Evolutionary conservation across 2,888 invertebrate genomes (phyloP).

Genomic region (Ichneumoninae sp.): DNA sequence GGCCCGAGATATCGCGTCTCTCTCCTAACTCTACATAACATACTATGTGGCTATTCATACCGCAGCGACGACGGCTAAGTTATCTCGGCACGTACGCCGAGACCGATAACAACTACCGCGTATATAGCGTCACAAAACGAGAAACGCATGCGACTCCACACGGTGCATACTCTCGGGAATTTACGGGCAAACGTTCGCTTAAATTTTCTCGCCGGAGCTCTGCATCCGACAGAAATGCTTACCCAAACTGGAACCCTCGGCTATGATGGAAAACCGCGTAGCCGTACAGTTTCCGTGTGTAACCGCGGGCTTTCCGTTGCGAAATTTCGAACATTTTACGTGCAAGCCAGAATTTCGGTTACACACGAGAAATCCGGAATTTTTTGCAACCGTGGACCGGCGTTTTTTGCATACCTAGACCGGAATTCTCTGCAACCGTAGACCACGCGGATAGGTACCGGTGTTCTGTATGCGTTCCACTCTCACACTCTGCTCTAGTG

Average conservation of each 20-base stretch:
- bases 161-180: not conserved
- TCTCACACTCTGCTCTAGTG: not conserved
- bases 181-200: conserved; percentile 1
- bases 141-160: conserved; percentile 1
- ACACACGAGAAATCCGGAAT: not conserved
- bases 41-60: conserved; percentile 25
- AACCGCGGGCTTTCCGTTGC: not conserved
- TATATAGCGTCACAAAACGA: not conserved
- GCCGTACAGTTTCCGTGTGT: not conserved
- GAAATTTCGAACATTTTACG: conserved; percentile 19
- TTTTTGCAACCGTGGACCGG: not conserved
- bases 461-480: not conserved
- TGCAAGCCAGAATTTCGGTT: not conserved
- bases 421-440: not conserved
- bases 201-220: conserved; percentile 15
- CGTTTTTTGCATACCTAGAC: not conserved
- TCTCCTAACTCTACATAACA: not conserved
- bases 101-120: conserved; percentile 22
- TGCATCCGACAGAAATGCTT: conserved; percentile 15
- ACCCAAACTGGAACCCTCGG: not conserved
- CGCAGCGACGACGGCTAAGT: conserved; percentile 19
- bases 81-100: conserved; percentile 17
- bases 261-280: not conserved
- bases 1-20: not conserved
- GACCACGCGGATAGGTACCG: not conserved